These are phyloP conservation scores for Solea senegalensis DNA, from an alignment of 2,113 vertebrate genomes.

Conservation along the genomic window DNA sequence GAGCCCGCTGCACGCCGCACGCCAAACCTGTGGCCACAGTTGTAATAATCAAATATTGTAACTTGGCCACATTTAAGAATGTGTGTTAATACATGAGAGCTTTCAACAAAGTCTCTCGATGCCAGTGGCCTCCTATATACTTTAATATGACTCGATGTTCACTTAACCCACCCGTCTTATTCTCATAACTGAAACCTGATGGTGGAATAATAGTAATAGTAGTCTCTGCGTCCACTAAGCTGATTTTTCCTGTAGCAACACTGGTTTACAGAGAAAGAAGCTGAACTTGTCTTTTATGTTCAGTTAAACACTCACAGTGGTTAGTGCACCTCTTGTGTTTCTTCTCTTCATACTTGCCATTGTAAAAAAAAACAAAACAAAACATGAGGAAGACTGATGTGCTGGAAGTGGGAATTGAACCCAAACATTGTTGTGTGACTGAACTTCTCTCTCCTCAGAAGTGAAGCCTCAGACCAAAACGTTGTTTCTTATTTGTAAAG, in stretches of 20 bases:
- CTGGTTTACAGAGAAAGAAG: constrained; percentile 22
- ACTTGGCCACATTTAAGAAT: constrained; percentile 70
- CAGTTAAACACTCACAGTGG: constrained; percentile 20
- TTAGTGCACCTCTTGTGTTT: background rate
- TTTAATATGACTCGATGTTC: constrained; percentile 81
- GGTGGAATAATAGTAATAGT: constrained; percentile 68
- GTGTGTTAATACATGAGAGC: constrained; percentile 73
- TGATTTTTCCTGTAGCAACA: constrained; percentile 40
- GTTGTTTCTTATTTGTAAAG: constrained; percentile 34
- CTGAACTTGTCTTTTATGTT: constrained; percentile 31
- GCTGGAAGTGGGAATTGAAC: constrained; percentile 14
- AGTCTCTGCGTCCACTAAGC: constrained; percentile 36
- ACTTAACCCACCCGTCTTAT: constrained; percentile 69
- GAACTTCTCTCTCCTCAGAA: constrained; percentile 1
- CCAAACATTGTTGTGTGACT: constrained; percentile 15
- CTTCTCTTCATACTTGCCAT: background rate
- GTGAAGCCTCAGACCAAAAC: constrained; percentile 38
- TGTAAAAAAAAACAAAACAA: background rate
- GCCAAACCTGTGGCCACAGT: constrained; percentile 62
- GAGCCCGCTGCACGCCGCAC: constrained; percentile 22
- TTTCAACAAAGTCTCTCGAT: constrained; percentile 73
- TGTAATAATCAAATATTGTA: constrained; percentile 74
- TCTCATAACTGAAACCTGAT: constrained; percentile 79
- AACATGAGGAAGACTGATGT: constrained; percentile 3
- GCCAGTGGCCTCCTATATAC: constrained; percentile 73